A percentile compares a stretch with the other conserved stretches of the same genome.
Conservation (phyloP, 2,888 invertebrate genomes). For the Uropetala carovei region DNA sequence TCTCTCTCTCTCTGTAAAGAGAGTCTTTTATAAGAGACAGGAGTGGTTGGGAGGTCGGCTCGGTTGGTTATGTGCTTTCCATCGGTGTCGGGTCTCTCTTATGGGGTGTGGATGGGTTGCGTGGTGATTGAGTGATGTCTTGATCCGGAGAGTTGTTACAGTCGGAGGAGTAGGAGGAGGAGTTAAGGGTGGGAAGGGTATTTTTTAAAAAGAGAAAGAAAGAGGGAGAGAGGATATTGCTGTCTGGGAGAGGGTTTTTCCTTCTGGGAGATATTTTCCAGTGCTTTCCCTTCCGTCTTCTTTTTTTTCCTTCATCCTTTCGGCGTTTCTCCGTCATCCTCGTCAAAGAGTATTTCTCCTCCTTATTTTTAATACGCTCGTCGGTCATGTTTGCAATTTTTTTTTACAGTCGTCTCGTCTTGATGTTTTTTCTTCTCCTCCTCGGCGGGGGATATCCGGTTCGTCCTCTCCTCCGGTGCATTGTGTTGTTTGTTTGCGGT, state of each 20-base stretch:
- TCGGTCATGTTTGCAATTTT: background rate
- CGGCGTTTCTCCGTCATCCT: background rate
- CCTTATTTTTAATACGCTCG: background rate
- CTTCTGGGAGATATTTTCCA: background rate
- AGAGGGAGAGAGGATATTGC: background rate
- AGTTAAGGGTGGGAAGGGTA: background rate
- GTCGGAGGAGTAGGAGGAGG: background rate
- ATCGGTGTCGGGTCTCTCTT: background rate
- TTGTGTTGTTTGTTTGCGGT: conserved; percentile 23
- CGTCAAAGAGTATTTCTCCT: background rate
- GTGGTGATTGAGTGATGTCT: conserved; percentile 16
- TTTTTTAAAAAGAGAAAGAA: background rate
- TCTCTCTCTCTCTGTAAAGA: background rate
- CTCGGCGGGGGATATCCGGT: background rate
- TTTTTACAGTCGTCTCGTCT: background rate
- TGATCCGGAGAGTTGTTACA: background rate
- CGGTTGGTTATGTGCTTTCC: too few relatives aligned
- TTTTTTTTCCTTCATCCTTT: background rate
- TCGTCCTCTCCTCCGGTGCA: background rate
- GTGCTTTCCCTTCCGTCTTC: background rate
- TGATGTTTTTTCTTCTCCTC: background rate
- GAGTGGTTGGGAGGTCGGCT: background rate
- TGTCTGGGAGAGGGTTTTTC: background rate
- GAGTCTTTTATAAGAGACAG: background rate
- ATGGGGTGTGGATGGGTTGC: conserved; percentile 27